Evolutionary conservation across 2,113 vertebrate species (phyloP).

Genomic region (Nycticebus coucang): DNA sequence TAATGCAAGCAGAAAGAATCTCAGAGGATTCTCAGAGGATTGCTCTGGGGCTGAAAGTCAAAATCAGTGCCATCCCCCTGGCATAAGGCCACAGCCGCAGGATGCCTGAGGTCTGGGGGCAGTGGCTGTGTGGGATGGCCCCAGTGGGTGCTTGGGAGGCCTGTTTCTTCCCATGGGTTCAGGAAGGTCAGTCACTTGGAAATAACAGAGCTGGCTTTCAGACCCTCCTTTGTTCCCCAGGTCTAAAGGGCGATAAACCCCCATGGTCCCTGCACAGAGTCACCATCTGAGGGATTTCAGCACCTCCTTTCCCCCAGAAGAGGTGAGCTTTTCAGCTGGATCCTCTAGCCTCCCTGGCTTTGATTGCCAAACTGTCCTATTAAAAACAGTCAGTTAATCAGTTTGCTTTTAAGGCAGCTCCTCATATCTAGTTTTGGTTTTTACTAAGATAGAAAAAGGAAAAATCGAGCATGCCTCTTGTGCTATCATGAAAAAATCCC

Average conservation of each 20-base stretch:
- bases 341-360: fast-evolving
- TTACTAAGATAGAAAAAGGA: neutral
- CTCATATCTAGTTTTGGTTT: neutral
- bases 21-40: no score
- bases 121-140: conserved; percentile 37
- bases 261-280: neutral
- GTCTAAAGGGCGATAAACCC: neutral
- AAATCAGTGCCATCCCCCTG: neutral
- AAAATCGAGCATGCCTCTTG: neutral
- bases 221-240: conserved; percentile 55
- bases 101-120: neutral
- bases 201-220: conserved; percentile 57
- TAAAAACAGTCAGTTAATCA: neutral
- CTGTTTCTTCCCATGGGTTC: conserved; percentile 44
- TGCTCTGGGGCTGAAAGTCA: conserved; percentile 57
- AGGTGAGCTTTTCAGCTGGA: neutral
- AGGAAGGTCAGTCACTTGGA: conserved; percentile 61
- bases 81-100: neutral
- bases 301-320: fast-evolving
- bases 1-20: neutral
- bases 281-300: neutral
- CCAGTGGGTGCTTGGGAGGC: conserved; percentile 34
- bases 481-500: neutral
- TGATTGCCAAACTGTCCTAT: fast-evolving
- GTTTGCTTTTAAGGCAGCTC: neutral